Evolutionary conservation across 1,140 invertebrate genomes (phyloP).

Genomic region (Drosophila ohnishii): DNA sequence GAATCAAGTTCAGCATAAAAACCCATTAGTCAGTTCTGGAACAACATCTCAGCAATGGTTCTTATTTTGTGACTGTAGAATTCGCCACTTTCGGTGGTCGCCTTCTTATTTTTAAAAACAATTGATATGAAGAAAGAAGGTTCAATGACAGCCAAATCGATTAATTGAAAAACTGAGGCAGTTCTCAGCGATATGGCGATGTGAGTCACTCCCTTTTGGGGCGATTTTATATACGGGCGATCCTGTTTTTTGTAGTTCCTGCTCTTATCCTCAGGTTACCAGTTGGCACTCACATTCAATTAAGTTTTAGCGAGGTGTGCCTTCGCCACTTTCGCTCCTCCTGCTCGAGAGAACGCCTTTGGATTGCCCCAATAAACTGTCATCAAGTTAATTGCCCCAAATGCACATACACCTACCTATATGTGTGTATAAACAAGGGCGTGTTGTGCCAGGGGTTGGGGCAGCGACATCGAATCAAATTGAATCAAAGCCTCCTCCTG

Average conservation of each 20-base stretch:
- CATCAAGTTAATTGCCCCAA: conserved; percentile 59
- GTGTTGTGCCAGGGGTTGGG: conserved; percentile 21
- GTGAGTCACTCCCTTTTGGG: conserved; percentile 30
- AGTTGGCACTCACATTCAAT: conserved; percentile 37
- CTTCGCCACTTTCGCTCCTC: conserved; percentile 13
- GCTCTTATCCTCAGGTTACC: conserved; percentile 32
- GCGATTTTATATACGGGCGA: conserved; percentile 7
- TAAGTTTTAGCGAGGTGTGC: conserved; percentile 45
- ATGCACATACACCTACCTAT: conserved; percentile 25
- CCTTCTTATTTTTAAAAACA: conserved; percentile 11
- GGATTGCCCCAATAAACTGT: conserved; percentile 57
- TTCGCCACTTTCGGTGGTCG: background rate
- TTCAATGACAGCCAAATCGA: conserved; percentile 52
- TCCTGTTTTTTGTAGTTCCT: conserved; percentile 22
- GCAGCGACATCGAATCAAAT: conserved; percentile 31
- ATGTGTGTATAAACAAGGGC: conserved; percentile 36
- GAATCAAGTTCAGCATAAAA: background rate
- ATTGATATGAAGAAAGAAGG: conserved; percentile 38
- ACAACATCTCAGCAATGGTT: background rate
- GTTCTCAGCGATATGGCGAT: conserved; percentile 20
- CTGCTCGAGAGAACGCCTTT: conserved; percentile 21
- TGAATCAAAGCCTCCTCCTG: conserved; percentile 36
- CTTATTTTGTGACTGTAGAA: conserved; percentile 1
- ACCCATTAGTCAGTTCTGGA: background rate
- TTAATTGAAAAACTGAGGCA: conserved; percentile 31